Percentiles rank a stretch among this genome's conserved stretches.
Evolutionary conservation across 1,140 invertebrate genomes (phyloP).

Genomic region (Bemisia tabaci): DNA sequence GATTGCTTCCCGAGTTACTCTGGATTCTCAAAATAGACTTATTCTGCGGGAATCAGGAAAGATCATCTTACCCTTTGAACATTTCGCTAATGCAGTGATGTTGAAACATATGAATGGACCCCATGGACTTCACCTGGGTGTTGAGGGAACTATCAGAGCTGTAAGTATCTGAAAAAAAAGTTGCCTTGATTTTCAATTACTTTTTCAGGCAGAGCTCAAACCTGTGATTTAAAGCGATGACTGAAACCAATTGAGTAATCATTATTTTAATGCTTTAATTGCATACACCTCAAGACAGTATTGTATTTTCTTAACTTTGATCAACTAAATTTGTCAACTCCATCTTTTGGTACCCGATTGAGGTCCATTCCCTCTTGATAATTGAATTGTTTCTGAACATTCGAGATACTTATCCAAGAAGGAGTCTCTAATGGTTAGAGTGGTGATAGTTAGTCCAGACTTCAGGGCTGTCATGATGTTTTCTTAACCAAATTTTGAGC

Average conservation of each 20-base stretch:
- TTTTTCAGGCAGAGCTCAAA: not conserved
- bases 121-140: conserved; percentile 61
- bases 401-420: too few species aligned
- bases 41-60: conserved; percentile 71
- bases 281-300: not conserved
- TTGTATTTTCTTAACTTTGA: too few species aligned
- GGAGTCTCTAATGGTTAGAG: too few species aligned
- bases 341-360: too few species aligned
- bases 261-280: too few species aligned
- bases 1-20: conserved; percentile 63
- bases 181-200: not conserved
- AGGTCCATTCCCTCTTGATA: too few species aligned
- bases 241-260: too few species aligned
- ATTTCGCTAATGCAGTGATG: conserved; percentile 80
- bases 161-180: conserved; percentile 34
- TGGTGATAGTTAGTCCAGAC: too few species aligned
- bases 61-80: conserved; percentile 73
- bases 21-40: conserved; percentile 66
- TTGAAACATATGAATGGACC: conserved; percentile 76
- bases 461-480: too few species aligned
- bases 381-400: too few species aligned
- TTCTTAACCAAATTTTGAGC: too few species aligned
- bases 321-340: too few species aligned
- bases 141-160: conserved; percentile 64
- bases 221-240: not conserved